phyloP scores from a whole-genome alignment of 2,113 vertebrate genomes.

The Sander lucioperca region DNA sequence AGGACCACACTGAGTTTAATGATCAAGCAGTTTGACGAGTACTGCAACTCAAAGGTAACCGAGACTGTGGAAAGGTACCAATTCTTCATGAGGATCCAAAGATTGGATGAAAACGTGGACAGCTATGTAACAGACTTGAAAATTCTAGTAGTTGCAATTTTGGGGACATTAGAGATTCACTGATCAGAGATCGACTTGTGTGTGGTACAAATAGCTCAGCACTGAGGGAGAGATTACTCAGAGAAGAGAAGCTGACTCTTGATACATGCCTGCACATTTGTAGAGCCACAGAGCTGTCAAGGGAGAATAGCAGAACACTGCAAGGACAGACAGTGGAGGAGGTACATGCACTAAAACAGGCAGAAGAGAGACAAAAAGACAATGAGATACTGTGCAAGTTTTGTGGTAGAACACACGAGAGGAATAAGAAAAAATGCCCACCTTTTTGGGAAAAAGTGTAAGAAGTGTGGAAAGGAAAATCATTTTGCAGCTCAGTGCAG shows the following conservation, averaged over 20 bases:
- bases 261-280: slow-evolving; percentile 25
- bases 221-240: not conserved
- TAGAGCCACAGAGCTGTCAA: slow-evolving; percentile 3
- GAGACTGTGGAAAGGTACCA: slow-evolving; percentile 42
- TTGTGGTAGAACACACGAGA: slow-evolving; percentile 37
- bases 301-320: slow-evolving; percentile 32
- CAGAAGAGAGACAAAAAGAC: not conserved
- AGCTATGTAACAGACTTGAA: slow-evolving; percentile 39
- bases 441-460: slow-evolving; percentile 24
- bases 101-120: slow-evolving; percentile 10
- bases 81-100: slow-evolving; percentile 20
- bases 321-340: not conserved
- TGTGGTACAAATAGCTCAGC: slow-evolving; percentile 7
- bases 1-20: too few species aligned
- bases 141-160: not conserved
- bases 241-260: slow-evolving; percentile 14
- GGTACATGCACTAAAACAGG: slow-evolving; percentile 9
- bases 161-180: slow-evolving; percentile 13
- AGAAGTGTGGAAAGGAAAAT: slow-evolving; percentile 34
- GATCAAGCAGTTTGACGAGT: too few species aligned
- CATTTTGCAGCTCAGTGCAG: slow-evolving; percentile 44
- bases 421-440: slow-evolving; percentile 1
- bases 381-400: slow-evolving; percentile 14
- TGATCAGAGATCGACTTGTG: slow-evolving; percentile 22
- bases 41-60: slow-evolving; percentile 23